Base-by-base conservation (phyloP, 2,888 invertebrate genomes). In the Hanleya hanleyi region DNA sequence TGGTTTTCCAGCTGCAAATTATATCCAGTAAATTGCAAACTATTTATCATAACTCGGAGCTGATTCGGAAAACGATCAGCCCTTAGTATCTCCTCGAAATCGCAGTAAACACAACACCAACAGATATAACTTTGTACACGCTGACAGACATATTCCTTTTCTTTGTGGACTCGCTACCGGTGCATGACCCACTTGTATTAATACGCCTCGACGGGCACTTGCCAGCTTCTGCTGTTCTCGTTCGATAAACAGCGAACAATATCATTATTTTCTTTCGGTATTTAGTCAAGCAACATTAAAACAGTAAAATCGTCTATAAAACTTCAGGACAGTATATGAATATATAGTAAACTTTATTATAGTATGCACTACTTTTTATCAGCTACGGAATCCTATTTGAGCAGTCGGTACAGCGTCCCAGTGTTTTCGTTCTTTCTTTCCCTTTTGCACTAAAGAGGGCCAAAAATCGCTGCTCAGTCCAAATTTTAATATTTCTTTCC, bases 401-500 rank as follows among this genome's bases (percentile, higher is more conserved):
- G 22, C 57, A n/a, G n/a, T 57, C 22, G 15, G 57, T 57, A 32
- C 57, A 29, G 57, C 57, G 57, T 22, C 26, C 57, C 5, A 29
- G 9, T 57, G 57, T 57, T 57, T 57, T 57, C 57, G 32, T 57
- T 57, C 57, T 57, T 57, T 57, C 57, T 57, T 57, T 57, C 57
- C 57, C 29, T 57, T 29, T 15, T 12, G 1, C 57, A 26, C 57
- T 29, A 12, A 26, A 57, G 57, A 57, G 29, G 57, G 57, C 12
- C 15, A 26, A 57, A 57, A 47, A 47, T n/a, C n/a, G n/a, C n/a
- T n/a, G n/a, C n/a, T n/a, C n/a, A n/a, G n/a, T n/a, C n/a, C n/a
- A n/a, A n/a, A n/a, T n/a, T n/a, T n/a, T n/a, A n/a, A n/a, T n/a
- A n/a, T n/a, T n/a, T n/a, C n/a, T n/a, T n/a, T n/a, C n/a, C n/a